Base-by-base conservation (phyloP, 1,140 invertebrate species). In the Anagrus nilaparvatae region DNA sequence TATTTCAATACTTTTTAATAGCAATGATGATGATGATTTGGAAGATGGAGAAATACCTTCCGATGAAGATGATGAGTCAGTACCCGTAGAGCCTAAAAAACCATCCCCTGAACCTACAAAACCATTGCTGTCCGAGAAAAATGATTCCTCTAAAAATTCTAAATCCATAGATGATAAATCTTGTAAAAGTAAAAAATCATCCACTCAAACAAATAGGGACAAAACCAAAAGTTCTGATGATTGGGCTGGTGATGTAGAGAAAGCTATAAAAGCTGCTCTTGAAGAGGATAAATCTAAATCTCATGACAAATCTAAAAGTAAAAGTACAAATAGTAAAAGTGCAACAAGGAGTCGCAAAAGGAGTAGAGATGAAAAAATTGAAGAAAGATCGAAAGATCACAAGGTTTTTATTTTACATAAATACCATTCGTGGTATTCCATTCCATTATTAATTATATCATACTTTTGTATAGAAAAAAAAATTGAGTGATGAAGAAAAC, bases 171-270 rank as follows among this genome's bases (percentile, higher is more conserved):
- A 40, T 35, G n/a, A 50, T 34, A 67, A 66, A 37, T 63, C 57
- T 35, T 55, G 47, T 41, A 65, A 61, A 37, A 65, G 34, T 32
- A 68, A 62, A 46, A 62, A 59, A 28, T 44, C 34, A 38, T 41
- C 38, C 40, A 49, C 41, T 40, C 43, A 38, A 32, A 40, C 13
- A 41, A 49, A 45, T 33, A 63, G 67, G 14, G 63, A 63, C 28
- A 68, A 70, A 44, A 56, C 51, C 48, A 58, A 65, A 16, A 70
- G 75, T 52, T 43, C 35, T 21, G 82, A 84, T 53, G 82, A 86
- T 64, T 84, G 81, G 67, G 82, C 81, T 28, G 75, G 76, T 18
- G 79, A 78, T 59, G 78, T 85, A 48, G 81, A 85, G 54, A 83
- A 83, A 60, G 77, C 80, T 18, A 77, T 85, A 31, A 76, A 76